Conservation (phyloP, 2,888 invertebrate genomes). For the Athrips mouffetella region DNA sequence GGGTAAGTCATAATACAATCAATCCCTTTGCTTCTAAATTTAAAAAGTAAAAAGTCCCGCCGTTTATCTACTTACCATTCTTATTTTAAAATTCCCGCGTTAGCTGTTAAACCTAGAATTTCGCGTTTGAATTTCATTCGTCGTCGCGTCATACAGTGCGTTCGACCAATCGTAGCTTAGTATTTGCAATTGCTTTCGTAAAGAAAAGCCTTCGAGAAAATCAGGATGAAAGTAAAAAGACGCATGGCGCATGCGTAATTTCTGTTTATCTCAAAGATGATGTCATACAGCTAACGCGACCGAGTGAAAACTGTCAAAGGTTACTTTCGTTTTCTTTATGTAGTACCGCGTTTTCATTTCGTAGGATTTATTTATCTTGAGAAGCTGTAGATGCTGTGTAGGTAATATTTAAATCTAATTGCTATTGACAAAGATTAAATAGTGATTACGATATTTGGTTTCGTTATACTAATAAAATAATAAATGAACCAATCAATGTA, state of each 20-base stretch:
- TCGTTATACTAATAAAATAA: no score
- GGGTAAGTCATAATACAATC: slow-evolving; percentile 50
- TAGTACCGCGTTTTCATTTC: slow-evolving; percentile 21
- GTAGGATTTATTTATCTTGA: slow-evolving; percentile 7
- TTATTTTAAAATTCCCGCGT: slow-evolving; percentile 2
- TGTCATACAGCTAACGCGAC: slow-evolving; percentile 31
- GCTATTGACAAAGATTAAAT: no score
- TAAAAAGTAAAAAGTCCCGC: neutral
- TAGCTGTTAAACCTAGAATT: neutral
- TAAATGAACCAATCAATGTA: no score
- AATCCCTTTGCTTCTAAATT: slow-evolving; percentile 1
- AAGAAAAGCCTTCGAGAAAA: neutral
- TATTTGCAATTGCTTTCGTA: no score
- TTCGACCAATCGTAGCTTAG: no score
- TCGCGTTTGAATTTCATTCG: neutral
- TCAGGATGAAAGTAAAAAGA: neutral
- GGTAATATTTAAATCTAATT: no score
- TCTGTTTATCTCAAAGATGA: slow-evolving; percentile 33
- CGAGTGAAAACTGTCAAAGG: slow-evolving; percentile 29
- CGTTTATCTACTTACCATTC: neutral
- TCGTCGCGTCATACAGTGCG: neutral
- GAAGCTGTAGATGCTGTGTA: neutral
- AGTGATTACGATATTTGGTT: neutral
- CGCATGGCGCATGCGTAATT: slow-evolving; percentile 29
- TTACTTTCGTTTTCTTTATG: slow-evolving; percentile 21